Percentiles rank a stretch among this genome's conserved stretches.
Evolutionary conservation across 2,888 invertebrate genomes (phyloP).

Genomic region (Sialis lutaria): DNA sequence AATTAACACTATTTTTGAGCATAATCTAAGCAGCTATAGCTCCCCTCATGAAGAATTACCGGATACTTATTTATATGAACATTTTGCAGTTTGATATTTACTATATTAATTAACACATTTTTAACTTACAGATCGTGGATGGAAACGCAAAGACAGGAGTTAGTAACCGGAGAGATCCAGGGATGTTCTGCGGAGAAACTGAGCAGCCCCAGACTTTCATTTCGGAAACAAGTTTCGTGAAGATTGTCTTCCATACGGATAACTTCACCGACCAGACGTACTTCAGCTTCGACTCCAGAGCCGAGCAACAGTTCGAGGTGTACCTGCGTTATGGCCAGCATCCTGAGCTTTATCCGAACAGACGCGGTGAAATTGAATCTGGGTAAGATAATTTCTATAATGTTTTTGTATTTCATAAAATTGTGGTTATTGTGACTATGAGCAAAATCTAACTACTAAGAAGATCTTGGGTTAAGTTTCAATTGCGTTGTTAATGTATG

Average conservation of each 20-base stretch:
- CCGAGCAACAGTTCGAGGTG: slow-evolving; percentile 82
- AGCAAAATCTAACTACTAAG: too few relatives aligned
- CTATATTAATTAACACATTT: slow-evolving; percentile 10
- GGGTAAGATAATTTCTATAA: slow-evolving; percentile 32
- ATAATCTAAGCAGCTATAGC: too few relatives aligned
- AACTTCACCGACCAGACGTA: slow-evolving; percentile 87
- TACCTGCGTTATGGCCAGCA: slow-evolving; percentile 85
- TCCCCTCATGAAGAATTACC: too few relatives aligned
- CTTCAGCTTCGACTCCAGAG: slow-evolving; percentile 71
- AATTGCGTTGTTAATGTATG: too few relatives aligned
- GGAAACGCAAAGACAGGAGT: slow-evolving; percentile 81
- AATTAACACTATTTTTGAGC: too few relatives aligned
- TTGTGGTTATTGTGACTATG: too few relatives aligned
- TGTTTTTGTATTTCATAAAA: too few relatives aligned
- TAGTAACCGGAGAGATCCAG: slow-evolving; percentile 74
- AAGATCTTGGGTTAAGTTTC: too few relatives aligned
- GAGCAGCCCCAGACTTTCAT: slow-evolving; percentile 90
- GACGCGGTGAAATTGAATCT: slow-evolving; percentile 73
- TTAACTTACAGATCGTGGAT: slow-evolving; percentile 58
- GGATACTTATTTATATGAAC: not conserved
- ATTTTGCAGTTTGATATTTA: not conserved
- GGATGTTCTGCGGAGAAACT: slow-evolving; percentile 83
- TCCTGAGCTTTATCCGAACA: slow-evolving; percentile 80
- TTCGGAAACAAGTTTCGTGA: slow-evolving; percentile 85
- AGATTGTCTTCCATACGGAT: slow-evolving; percentile 79